Base-by-base conservation (phyloP, 2,888 invertebrate species). In the Teleogryllus oceanicus region DNA sequence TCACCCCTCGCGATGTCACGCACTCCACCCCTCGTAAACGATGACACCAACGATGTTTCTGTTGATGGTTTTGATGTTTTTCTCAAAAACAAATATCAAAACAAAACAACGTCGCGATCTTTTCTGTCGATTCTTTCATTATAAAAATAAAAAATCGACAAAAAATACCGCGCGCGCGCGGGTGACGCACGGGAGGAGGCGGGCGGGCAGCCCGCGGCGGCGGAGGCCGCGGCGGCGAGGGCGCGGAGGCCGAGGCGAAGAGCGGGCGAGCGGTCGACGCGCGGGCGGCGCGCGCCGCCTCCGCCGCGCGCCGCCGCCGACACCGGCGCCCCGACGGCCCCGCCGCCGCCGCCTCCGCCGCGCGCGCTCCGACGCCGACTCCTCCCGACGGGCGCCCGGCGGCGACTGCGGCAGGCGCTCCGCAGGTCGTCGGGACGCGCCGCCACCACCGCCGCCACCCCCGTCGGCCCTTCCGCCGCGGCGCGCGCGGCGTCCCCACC, bases 331-430 rank as follows among this genome's bases (percentile, higher is more conserved):
- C 16, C 20, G 76, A 37, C 76, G 20, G 76, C 76, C 76, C 20
- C 76, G 24, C 20, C 76, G 76, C 20, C 76, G 76, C n/a, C 20
- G 76, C 76, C 76, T 21, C 76, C 20, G 20, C 76, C 76, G 76
- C 20, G 76, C 37, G 76, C 76, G 20, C 76, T 37, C 76, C 21
- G 20, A 16, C 76, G 76, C 76, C 24, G 20, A 76, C 20, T 24
- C 16, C 76, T 16, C 76, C 16, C 76, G 20, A 37, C 18, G 76
- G 20, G 24, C 20, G 76, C 76, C 76, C 24, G 24, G 37, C 18
- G 11, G 76, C 76, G 76, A 76, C 76, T 37, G 37, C 37, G 76
- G 20, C 76, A 18, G 74, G 76, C 20, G 20, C 76, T 76, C 18
- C 37, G 37, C 37, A 37, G 37, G 37, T 37, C 37, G 37, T 37